Evolutionary conservation across 1,140 invertebrate species (phyloP), one percentile per base, ranked within the genome.

Genomic region (Aleiodes sp.): DNA sequence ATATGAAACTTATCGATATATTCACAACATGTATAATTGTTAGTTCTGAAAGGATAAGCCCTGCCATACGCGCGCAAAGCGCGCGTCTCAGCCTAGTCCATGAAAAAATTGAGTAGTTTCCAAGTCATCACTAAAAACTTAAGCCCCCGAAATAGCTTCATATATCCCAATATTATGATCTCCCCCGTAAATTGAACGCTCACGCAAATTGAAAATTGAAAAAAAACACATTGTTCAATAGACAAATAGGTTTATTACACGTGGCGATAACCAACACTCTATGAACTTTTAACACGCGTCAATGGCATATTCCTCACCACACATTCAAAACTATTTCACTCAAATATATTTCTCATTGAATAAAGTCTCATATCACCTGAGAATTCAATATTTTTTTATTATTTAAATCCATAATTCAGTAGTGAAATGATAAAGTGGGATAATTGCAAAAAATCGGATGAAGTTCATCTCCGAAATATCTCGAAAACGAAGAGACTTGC

Each of bases 221-320:
- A n/a, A n/a, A n/a, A n/a, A n/a, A n/a, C n/a, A 14, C 4, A 46
- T 2, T 14, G 2, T 65, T 72, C 75, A 78, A 78, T 77, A 81
- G 68, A 78, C 73, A 78, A 78, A 78, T 77, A 78, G 59, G 74
- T 81, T 81, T 81, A 81, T 81, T 81, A 70, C 69, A 78, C 70
- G 68, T 76, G 65, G 41, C 52, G 21, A 72, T 75, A 75, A 74
- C 77, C 70, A 73, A 71, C 14, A 46, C 57, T 21, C 72, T 70
- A 76, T 70, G 77, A 74, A 57, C 76, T 65, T 73, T 78, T 75
- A 75, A 80, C 78, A 73, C 65, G 56, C 21, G 41, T 56, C 65
- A 57, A 63, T 63, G 61, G 61, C 33, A 63, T 63, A 63, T 63
- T n/a, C 46, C 46, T 21, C 46, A 52, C 46, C 21, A 52, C 21